Conservation (phyloP, 2,888 invertebrate species). For the Rosalia funebris region DNA sequence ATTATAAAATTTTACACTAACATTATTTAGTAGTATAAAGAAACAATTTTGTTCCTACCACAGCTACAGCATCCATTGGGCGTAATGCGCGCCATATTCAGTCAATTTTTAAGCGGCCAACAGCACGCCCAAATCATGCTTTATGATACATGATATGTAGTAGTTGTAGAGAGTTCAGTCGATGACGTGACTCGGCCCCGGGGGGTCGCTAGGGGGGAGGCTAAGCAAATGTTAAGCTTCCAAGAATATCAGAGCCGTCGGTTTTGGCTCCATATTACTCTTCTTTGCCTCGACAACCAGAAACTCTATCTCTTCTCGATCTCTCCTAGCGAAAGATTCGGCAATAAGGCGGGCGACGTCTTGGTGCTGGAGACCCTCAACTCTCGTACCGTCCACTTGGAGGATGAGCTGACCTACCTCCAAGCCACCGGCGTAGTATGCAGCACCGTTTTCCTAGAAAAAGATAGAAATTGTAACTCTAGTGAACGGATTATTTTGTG, state of each 20-base stretch:
- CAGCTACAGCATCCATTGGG: slow-evolving; percentile 45
- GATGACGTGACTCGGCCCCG: slow-evolving; percentile 71
- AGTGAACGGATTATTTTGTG: no score
- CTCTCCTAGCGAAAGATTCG: slow-evolving; percentile 90
- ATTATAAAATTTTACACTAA: no score
- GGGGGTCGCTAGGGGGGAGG: slow-evolving; percentile 84
- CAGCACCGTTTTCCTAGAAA: slow-evolving; percentile 96
- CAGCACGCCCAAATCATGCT: slow-evolving; percentile 33
- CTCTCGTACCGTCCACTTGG: slow-evolving; percentile 82
- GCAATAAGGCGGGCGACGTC: slow-evolving; percentile 93
- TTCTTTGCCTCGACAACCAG: slow-evolving; percentile 94
- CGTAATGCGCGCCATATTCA: slow-evolving; percentile 28
- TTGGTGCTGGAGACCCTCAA: slow-evolving; percentile 85
- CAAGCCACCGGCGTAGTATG: slow-evolving; percentile 90
- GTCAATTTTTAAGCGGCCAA: slow-evolving; percentile 17
- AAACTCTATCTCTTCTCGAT: slow-evolving; percentile 90
- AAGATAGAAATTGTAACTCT: no score
- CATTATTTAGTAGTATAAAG: no score
- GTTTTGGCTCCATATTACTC: slow-evolving; percentile 91
- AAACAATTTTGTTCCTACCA: slow-evolving; percentile 47
- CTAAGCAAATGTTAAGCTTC: slow-evolving; percentile 93
- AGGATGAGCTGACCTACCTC: slow-evolving; percentile 95
- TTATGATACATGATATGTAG: slow-evolving; percentile 50
- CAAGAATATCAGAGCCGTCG: slow-evolving; percentile 88
- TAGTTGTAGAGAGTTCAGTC: slow-evolving; percentile 65